These are phyloP conservation scores for Archips xylosteana DNA, from an alignment of 2,888 invertebrate genomes.

Conservation along the genomic window DNA sequence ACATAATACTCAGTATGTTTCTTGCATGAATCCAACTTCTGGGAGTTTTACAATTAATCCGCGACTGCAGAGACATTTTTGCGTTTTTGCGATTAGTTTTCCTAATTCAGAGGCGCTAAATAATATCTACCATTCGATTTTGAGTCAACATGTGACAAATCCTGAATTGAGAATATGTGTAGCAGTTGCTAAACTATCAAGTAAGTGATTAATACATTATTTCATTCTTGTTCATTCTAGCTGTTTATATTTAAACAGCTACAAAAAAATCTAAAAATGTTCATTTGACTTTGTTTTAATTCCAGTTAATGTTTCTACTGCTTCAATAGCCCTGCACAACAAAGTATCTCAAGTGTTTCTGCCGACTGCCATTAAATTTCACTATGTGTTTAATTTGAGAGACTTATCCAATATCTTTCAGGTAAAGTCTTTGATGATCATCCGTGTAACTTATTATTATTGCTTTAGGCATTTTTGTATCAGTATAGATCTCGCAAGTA, in stretches of 20 bases:
- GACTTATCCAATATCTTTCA: slow-evolving; percentile 98
- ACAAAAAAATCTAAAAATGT: not conserved
- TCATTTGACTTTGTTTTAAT: slow-evolving; percentile 41
- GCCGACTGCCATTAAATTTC: slow-evolving; percentile 98
- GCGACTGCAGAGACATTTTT: slow-evolving; percentile 95
- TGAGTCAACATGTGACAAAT: slow-evolving; percentile 94
- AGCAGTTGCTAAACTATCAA: slow-evolving; percentile 88
- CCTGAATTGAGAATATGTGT: slow-evolving; percentile 92
- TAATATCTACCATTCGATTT: slow-evolving; percentile 95
- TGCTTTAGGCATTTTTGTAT: not conserved
- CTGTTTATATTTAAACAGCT: too few relatives aligned
- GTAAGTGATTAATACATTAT: slow-evolving; percentile 55
- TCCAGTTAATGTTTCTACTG: slow-evolving; percentile 89
- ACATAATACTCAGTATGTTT: slow-evolving; percentile 98
- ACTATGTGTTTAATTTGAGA: slow-evolving; percentile 97
- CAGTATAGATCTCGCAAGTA: not conserved
- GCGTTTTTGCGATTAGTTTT: slow-evolving; percentile 94
- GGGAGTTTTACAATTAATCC: slow-evolving; percentile 99
- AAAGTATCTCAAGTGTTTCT: slow-evolving; percentile 95
- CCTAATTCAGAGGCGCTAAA: slow-evolving; percentile 93
- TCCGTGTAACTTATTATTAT: not conserved
- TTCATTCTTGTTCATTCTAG: slow-evolving; percentile 7
- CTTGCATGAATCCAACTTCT: slow-evolving; percentile 99
- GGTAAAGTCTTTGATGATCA: slow-evolving; percentile 77
- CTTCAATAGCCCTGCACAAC: slow-evolving; percentile 94